Conservation (phyloP, 2,888 invertebrate genomes). For the Scotopteryx bipunctaria region DNA sequence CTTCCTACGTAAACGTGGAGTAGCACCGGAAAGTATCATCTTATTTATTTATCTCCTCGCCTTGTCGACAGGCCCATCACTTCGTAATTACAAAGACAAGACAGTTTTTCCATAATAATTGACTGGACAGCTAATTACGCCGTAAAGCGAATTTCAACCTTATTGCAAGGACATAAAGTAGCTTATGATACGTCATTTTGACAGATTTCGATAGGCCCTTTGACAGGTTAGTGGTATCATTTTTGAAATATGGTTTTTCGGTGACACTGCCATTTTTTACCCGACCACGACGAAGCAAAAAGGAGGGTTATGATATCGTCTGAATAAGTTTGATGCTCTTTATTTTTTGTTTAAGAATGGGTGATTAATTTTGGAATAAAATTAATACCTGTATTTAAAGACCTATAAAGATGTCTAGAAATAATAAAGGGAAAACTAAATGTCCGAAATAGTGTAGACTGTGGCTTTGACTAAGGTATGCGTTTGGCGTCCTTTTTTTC, state of each 20-base stretch:
- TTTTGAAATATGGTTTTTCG: slow-evolving; percentile 70
- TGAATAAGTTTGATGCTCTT: slow-evolving; percentile 43
- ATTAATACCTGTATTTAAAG: no score
- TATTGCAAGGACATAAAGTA: not conserved
- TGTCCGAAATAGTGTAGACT: no score
- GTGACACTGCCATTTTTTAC: slow-evolving; percentile 76
- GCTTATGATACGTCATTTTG: slow-evolving; percentile 17
- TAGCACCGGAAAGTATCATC: slow-evolving; percentile 69
- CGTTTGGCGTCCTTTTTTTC: no score
- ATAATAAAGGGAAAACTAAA: no score
- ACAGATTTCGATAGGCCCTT: slow-evolving; percentile 42
- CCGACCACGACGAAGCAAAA: no score
- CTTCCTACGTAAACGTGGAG: not conserved
- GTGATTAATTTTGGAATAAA: not conserved
- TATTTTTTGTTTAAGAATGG: slow-evolving; percentile 33
- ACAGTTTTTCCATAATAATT: slow-evolving; percentile 74
- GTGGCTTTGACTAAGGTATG: no score
- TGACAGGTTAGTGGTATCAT: slow-evolving; percentile 50
- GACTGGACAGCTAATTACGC: slow-evolving; percentile 50
- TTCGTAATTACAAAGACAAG: slow-evolving; percentile 76
- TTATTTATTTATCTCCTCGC: slow-evolving; percentile 76
- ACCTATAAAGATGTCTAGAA: no score
- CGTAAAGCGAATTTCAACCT: slow-evolving; percentile 27
- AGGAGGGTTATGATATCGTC: no score
- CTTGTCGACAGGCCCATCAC: slow-evolving; percentile 72